Evolutionary conservation across 2,888 invertebrate species (phyloP), one percentile per base, ranked within the genome.

Genomic region (Chloroclysta siterata): DNA sequence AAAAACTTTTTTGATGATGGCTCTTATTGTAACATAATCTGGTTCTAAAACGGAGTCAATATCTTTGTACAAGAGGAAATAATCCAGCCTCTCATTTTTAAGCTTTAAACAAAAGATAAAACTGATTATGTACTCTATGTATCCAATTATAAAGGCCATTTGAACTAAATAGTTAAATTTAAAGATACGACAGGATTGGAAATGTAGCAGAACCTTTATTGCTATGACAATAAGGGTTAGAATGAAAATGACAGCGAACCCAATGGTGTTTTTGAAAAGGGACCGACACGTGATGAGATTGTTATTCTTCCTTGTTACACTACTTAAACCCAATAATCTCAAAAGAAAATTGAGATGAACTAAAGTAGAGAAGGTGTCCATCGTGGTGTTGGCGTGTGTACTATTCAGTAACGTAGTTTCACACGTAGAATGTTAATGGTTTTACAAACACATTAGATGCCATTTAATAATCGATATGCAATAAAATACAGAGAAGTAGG

Each of bases 31-130:
- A 5, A 65, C 56, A 46, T 74, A 74, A n/a, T 69, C 48, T 5
- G 58, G 66, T 65, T 8, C 67, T 66, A 81, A 60, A 8, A 72
- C 63, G 8, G 54, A 58, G 29, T 81, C 81, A 0, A 81, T 59
- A 5, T 63, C 55, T 2, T 65, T 62, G 53, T 72, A 80, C 0
- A 63, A 22, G n/a, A 54, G 41, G n/a, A 60, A 29, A 14, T 50
- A 36, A 10, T 50, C 42, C 10, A 50, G 5, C 7, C 42, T 42
- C 17, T 60, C 50, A 8, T 42, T 10, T 8, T 50, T 33, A 13
- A 15, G 17, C 8, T 54, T 54, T 29, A 50, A 54, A 33, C n/a
- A 8, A 50, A 50, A 22, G n/a, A 60, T 28, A 50, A 60, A 50
- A 29, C 53, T 53, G 2, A 50, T 44, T 10, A n/a, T 33, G 17